These are phyloP conservation scores for Myotis vivesi DNA, from an alignment of 2,797 vertebrate genomes.

Conservation along the genomic window DNA sequence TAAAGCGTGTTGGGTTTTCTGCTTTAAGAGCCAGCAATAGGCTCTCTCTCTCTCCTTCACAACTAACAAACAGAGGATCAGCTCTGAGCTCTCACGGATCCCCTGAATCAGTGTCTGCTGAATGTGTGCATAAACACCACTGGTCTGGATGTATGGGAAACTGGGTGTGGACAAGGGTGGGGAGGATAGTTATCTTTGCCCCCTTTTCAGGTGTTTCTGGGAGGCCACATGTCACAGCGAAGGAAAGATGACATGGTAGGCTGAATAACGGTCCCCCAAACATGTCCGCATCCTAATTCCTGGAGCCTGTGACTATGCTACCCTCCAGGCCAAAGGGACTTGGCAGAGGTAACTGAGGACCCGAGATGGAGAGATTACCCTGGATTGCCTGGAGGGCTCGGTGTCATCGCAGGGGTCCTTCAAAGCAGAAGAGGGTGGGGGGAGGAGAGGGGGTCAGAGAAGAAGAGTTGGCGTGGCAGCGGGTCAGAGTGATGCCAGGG, in stretches of 20 bases:
- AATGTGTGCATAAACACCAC: background rate
- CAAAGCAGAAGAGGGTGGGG: background rate
- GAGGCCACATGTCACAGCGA: background rate
- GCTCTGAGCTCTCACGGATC: conserved; percentile 13
- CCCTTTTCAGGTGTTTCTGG: background rate
- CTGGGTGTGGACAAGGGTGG: background rate
- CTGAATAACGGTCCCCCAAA: background rate
- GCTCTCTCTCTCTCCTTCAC: background rate
- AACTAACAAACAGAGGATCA: conserved; percentile 34
- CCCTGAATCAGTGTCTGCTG: conserved; percentile 28
- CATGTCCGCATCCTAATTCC: background rate
- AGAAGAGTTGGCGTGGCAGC: background rate
- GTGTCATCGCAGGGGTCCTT: background rate
- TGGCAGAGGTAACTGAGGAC: background rate
- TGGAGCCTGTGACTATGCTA: background rate
- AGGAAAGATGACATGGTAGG: background rate
- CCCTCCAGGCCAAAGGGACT: background rate
- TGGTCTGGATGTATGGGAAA: background rate
- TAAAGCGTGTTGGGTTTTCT: conserved; percentile 53
- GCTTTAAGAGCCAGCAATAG: background rate
- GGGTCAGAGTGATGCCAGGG: background rate
- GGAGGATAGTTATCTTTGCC: background rate
- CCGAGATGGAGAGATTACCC: background rate
- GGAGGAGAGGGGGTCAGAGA: background rate
- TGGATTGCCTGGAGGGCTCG: background rate